Percentiles rank a stretch among this genome's conserved stretches.
These are phyloP conservation scores for Theocolax elegans DNA, from an alignment of 1,140 invertebrate species.

Conservation along the genomic window DNA sequence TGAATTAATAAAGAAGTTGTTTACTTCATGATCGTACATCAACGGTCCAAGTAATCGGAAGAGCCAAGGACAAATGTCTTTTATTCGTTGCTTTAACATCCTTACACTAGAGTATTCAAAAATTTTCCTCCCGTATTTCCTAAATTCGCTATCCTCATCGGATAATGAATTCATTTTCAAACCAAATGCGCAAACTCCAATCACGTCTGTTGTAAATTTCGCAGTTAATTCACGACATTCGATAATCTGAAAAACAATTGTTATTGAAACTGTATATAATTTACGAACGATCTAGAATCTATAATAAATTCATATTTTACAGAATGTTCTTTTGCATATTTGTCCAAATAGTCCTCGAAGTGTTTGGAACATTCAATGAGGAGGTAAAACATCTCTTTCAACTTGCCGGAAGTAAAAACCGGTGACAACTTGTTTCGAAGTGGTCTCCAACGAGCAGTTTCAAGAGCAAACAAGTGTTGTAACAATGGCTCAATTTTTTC, in stretches of 20 bases:
- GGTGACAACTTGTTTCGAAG: conserved; percentile 66
- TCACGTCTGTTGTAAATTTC: conserved; percentile 69
- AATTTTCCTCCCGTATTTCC: conserved; percentile 58
- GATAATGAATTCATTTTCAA: conserved; percentile 67
- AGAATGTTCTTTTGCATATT: conserved; percentile 53
- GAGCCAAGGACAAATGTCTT: conserved; percentile 46
- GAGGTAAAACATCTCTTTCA: conserved; percentile 67
- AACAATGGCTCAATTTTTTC: conserved; percentile 58
- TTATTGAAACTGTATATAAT: too few relatives aligned
- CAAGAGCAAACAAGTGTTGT: conserved; percentile 57
- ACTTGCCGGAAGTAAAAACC: conserved; percentile 66
- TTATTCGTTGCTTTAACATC: conserved; percentile 46
- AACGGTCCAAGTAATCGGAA: conserved; percentile 39
- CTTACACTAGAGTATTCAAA: conserved; percentile 50
- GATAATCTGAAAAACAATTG: too few relatives aligned
- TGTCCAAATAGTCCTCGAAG: conserved; percentile 59
- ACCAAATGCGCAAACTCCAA: conserved; percentile 70
- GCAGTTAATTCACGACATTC: conserved; percentile 64
- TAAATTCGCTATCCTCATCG: conserved; percentile 66
- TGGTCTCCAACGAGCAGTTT: conserved; percentile 66
- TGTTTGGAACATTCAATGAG: conserved; percentile 59
- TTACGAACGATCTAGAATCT: too few relatives aligned
- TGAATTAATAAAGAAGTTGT: conserved; percentile 64
- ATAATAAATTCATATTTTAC: too few relatives aligned
- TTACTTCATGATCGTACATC: conserved; percentile 54